Base-by-base conservation (phyloP, 2,113 vertebrate species). In the Chauna torquata region DNA sequence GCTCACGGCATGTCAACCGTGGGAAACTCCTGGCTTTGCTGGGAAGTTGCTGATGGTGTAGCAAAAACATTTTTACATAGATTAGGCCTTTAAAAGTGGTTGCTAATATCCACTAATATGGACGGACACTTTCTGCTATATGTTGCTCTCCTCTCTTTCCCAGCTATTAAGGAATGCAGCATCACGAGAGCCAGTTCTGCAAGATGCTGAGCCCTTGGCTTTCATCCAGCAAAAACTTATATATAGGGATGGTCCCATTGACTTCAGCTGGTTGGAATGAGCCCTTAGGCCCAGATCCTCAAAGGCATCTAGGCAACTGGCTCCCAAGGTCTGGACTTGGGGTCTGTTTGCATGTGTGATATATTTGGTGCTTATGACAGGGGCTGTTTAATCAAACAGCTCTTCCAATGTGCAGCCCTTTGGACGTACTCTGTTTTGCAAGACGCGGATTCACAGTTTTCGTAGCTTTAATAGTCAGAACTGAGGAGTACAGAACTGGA, bases 201-300 rank as follows among this genome's bases (percentile, higher is more conserved):
- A 94, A 96, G 97, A 96, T 95, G 95, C 91, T 94, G 92, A 95
- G 42, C 90, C 76, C 83, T 90, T 97, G 96, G 96, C 96, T 91
- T 82, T 83, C 59, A 8, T 93, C 96, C 96, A 97, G 96, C 79
- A 88, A 96, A 93, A 97, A 95, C 94, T 94, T 96, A 95, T 96
- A 96, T 95, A 97, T 95, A 96, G 97, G 92, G 96, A 95, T 82
- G 92, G 96, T 92, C 95, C 90, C 72, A 90, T 86, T 96, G 88
- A 97, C 96, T 97, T 96, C 96, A 96, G 82, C 92, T 95, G 75
- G 85, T 88, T 97, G 96, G 96, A 97, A 97, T 97, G 96, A 97
- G 86, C 95, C 95, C 96, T 96, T 86, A 90, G 96, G 96, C 96
- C 79, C 82, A 92, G 94, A 96, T 96, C 82, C 92, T 95, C 85